Percentiles rank a stretch among this genome's conserved stretches.
Conservation (phyloP, 2,888 invertebrate species). For the Troides aeacus region DNA sequence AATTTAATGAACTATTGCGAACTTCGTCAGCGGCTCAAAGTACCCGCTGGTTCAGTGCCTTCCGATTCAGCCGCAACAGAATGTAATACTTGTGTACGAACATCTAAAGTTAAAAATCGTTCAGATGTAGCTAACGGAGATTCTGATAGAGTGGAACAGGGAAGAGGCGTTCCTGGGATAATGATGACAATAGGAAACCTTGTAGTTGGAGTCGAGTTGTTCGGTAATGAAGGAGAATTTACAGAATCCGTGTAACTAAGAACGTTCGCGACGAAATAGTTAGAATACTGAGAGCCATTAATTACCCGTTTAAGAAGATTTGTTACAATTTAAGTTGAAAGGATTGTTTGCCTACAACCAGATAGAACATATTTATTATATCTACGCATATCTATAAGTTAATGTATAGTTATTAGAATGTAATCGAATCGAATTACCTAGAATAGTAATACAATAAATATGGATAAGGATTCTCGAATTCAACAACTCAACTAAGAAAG, state of each 20-base stretch:
- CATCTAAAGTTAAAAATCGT: constrained; percentile 5
- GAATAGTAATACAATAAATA: too few species aligned
- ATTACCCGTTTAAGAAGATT: constrained; percentile 11
- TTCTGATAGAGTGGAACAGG: constrained; percentile 24
- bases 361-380: too few species aligned
- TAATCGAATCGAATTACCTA: too few species aligned
- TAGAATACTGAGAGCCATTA: constrained; percentile 6
- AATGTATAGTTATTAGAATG: too few species aligned
- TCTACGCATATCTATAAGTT: too few species aligned
- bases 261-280: constrained; percentile 9
- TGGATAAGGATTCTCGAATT: too few species aligned
- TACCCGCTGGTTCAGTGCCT: neutral
- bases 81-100: neutral
- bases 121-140: neutral
- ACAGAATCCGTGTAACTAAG: constrained; percentile 5
- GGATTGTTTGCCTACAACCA: too few species aligned
- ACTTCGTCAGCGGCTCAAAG: constrained; percentile 17
- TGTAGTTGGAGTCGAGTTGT: constrained; percentile 24
- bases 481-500: too few species aligned
- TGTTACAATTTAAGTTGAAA: too few species aligned
- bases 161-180: constrained; percentile 28
- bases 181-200: constrained; percentile 27
- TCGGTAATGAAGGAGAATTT: constrained; percentile 22
- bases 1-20: constrained; percentile 27
- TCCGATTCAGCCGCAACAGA: neutral